A percentile compares a stretch with the other conserved stretches of the same genome.
These are phyloP conservation scores for Pachycephala philippinensis DNA, from an alignment of 2,113 vertebrate species.

Conservation along the genomic window DNA sequence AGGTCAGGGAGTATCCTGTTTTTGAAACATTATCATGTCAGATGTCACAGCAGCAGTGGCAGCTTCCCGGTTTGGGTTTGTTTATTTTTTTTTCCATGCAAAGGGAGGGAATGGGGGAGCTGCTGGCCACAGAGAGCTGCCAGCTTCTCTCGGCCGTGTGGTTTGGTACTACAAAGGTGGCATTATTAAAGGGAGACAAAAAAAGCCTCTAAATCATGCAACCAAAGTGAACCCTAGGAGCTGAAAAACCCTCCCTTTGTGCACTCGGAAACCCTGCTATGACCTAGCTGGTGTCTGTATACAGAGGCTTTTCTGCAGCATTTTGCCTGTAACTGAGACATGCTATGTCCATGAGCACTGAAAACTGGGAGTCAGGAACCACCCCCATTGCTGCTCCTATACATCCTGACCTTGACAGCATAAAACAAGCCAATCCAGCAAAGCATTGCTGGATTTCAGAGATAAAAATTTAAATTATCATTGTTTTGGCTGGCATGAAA, in stretches of 20 bases:
- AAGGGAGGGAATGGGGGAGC: not conserved
- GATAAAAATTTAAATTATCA: not conserved
- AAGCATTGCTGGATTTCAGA: not conserved
- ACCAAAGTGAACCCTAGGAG: not conserved
- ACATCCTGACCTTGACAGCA: not conserved
- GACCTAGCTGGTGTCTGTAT: not conserved
- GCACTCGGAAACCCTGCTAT: not conserved
- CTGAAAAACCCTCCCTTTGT: not conserved
- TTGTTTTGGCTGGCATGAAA: not conserved
- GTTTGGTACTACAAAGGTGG: not conserved
- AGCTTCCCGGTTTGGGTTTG: not conserved
- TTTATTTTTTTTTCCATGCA: not conserved
- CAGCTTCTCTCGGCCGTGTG: not conserved
- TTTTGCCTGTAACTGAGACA: not conserved
- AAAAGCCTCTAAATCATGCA: not conserved
- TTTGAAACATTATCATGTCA: not conserved
- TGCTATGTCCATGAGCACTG: not conserved
- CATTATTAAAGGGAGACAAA: not conserved
- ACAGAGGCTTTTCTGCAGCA: not conserved
- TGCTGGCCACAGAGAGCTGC: not conserved
- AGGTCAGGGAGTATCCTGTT: not conserved
- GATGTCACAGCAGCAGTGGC: not conserved
- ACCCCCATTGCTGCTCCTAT: not conserved
- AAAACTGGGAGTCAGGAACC: not conserved
- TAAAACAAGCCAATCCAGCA: not conserved